Percentiles rank a stretch among this genome's conserved stretches.
Conservation (phyloP, 2,888 invertebrate species). For the Troides helena region DNA sequence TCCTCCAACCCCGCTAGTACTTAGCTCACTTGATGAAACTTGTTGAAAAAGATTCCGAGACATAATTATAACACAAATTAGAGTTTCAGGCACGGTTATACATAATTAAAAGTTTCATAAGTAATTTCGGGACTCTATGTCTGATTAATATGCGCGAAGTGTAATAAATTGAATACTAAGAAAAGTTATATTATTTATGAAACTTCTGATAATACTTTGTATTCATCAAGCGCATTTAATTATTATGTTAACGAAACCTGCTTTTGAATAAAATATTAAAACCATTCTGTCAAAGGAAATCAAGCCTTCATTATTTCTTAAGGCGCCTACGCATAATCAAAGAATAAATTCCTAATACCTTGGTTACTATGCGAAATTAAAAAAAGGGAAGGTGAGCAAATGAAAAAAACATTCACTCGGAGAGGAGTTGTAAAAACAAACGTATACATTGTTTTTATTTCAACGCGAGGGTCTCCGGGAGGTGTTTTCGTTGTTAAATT, state of each 20-base stretch:
- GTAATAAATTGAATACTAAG: constrained; percentile 69
- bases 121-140: constrained; percentile 26
- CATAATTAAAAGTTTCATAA: constrained; percentile 32
- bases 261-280: constrained; percentile 78
- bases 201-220: constrained; percentile 73
- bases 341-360: constrained; percentile 21
- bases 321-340: constrained; percentile 25
- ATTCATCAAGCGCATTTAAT: constrained; percentile 79
- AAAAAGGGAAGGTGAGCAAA: constrained; percentile 38
- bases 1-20: constrained; percentile 25
- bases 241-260: constrained; percentile 78
- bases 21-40: constrained; percentile 10
- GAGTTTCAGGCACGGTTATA: constrained; percentile 19
- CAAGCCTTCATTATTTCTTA: constrained; percentile 59
- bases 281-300: constrained; percentile 70
- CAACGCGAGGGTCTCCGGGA: constrained; percentile 63
- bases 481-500: constrained; percentile 76
- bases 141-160: constrained; percentile 70
- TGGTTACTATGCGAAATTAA: constrained; percentile 23
- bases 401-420: constrained; percentile 57
- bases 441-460: constrained; percentile 76
- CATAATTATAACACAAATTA: constrained; percentile 14
- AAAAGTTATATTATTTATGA: constrained; percentile 72
- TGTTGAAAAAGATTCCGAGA: constrained; percentile 8
- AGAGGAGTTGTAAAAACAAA: constrained; percentile 72